These are phyloP conservation scores for Ecliptopera silaceata DNA, from an alignment of 2,888 invertebrate genomes.

Conservation along the genomic window DNA sequence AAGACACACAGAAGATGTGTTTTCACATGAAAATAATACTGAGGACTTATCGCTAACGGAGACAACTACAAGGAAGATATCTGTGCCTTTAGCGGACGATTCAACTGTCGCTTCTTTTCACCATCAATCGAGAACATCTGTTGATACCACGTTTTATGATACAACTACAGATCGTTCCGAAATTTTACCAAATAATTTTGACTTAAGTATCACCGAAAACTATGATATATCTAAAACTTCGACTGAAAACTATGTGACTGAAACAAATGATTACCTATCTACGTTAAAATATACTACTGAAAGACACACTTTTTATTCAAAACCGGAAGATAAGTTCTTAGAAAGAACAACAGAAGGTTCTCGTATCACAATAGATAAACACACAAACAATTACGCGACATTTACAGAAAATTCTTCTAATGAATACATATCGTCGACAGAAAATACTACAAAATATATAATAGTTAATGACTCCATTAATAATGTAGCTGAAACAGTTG, in stretches of 20 bases:
- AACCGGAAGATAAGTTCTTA: background rate
- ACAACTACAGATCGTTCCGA: background rate
- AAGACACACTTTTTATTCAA: background rate
- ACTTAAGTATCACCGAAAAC: constrained; percentile 8
- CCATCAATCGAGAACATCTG: background rate
- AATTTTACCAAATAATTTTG: background rate
- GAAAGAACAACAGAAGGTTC: constrained; percentile 3
- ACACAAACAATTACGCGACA: background rate
- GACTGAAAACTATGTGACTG: constrained; percentile 1
- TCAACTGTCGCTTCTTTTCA: background rate
- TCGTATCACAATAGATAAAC: background rate
- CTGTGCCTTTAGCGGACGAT: constrained; percentile 1
- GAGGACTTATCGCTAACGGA: background rate
- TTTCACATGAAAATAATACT: background rate
- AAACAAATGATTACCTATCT: background rate
- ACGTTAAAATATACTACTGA: constrained; percentile 3
- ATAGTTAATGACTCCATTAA: too few relatives aligned
- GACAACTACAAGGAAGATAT: background rate
- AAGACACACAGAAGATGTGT: background rate
- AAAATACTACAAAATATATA: background rate
- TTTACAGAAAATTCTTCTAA: background rate
- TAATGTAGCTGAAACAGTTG: background rate
- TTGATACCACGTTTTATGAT: background rate
- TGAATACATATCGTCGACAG: background rate
- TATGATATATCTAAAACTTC: background rate